Conservation (phyloP, 2,888 invertebrate genomes). For the Carabus problematicus region DNA sequence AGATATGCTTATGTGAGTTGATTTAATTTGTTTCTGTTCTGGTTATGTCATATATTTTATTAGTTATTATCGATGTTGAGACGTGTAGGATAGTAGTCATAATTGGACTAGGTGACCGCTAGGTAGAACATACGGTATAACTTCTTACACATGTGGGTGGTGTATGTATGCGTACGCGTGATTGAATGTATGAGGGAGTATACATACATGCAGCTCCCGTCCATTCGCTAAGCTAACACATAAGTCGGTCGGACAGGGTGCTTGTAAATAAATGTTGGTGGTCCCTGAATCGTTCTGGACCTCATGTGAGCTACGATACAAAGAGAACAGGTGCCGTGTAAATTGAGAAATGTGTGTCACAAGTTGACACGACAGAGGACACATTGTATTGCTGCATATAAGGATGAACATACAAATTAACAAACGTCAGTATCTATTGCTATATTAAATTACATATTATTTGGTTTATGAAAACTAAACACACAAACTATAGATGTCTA, state of each 20-base stretch:
- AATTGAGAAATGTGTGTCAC: too few species aligned
- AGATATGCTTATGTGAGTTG: too few species aligned
- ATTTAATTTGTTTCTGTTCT: conserved; percentile 32
- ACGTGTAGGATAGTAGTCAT: too few species aligned
- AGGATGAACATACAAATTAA: conserved; percentile 16
- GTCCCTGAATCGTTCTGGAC: conserved; percentile 40
- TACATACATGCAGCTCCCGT: too few species aligned
- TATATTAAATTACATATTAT: conserved; percentile 2
- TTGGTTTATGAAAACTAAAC: conserved; percentile 40
- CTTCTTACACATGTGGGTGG: too few species aligned
- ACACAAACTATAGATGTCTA: conserved; percentile 41
- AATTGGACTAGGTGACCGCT: too few species aligned
- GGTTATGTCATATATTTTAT: conserved; percentile 36
- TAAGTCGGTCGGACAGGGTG: neutral
- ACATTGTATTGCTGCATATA: conserved; percentile 24
- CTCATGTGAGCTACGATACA: neutral
- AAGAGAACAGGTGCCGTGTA: too few species aligned
- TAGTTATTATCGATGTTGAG: conserved; percentile 18
- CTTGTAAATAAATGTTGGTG: conserved; percentile 29
- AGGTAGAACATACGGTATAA: too few species aligned
- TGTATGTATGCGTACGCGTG: too few species aligned
- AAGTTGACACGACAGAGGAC: neutral
- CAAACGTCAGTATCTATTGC: conserved; percentile 35
- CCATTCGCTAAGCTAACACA: too few species aligned
- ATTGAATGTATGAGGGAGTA: too few species aligned